phyloP scores from a whole-genome alignment of 2,113 vertebrate species.

The Telmatochromis sp. region DNA sequence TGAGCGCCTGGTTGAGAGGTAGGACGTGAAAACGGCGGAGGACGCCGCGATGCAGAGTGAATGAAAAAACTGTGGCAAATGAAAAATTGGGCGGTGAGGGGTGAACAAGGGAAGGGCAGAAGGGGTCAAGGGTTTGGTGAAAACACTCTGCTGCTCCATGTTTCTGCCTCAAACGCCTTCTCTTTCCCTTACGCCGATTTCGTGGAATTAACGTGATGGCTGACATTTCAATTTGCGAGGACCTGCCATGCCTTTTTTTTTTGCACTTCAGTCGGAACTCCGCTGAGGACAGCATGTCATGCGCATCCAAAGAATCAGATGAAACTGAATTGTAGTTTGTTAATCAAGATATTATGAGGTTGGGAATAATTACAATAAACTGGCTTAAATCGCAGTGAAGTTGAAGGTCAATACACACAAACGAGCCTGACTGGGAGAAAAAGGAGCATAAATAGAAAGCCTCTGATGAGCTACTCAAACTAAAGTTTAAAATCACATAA shows the following conservation, averaged over 20 bases:
- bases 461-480: not conserved
- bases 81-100: not conserved
- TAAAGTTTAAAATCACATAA: not conserved
- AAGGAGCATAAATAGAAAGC: not conserved
- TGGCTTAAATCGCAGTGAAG: not conserved
- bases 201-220: conserved; percentile 44
- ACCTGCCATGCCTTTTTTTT: conserved; percentile 35
- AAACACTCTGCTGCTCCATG: not conserved
- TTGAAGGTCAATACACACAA: not conserved
- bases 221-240: conserved; percentile 49
- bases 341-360: not conserved
- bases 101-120: not conserved
- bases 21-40: conserved; percentile 8
- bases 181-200: not conserved
- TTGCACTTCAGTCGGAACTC: conserved; percentile 3
- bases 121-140: not conserved
- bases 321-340: not conserved
- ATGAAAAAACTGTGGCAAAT: conserved; percentile 31
- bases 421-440: not conserved
- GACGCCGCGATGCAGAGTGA: conserved; percentile 37
- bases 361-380: not conserved
- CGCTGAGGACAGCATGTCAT: not conserved
- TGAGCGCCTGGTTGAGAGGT: conserved; percentile 45
- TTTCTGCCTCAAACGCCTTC: not conserved
- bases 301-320: not conserved